phyloP scores from a whole-genome alignment of 2,888 invertebrate species.

The Aleiodes leptofemur region DNA sequence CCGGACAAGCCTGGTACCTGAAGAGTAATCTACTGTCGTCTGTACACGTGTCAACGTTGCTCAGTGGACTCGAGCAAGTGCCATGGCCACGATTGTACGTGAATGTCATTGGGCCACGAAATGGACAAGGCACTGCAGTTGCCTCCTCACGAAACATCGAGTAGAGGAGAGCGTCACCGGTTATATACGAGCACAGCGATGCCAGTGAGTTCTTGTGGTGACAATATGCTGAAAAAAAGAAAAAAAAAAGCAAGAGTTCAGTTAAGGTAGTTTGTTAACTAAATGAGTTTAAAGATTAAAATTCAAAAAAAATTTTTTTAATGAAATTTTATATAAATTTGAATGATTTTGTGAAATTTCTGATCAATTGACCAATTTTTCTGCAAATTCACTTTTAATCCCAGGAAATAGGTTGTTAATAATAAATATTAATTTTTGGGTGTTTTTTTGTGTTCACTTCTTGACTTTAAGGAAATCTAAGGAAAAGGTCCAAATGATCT shows the following conservation, averaged over 20 bases:
- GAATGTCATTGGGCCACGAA: constrained; percentile 92
- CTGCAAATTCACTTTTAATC: too few species aligned
- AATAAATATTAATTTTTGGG: too few species aligned
- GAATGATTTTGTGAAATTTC: too few species aligned
- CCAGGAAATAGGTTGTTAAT: too few species aligned
- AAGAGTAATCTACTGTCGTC: constrained; percentile 93
- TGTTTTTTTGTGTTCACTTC: too few species aligned
- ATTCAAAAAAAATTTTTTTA: too few species aligned
- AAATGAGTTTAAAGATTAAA: too few species aligned
- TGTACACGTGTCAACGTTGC: constrained; percentile 95
- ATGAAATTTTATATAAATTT: too few species aligned
- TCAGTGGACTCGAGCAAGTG: constrained; percentile 91
- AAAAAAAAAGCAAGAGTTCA: background rate
- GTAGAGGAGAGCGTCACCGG: constrained; percentile 91
- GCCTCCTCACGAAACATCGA: constrained; percentile 94
- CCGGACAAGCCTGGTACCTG: constrained; percentile 95
- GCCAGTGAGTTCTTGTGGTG: constrained; percentile 85
- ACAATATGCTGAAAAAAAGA: constrained; percentile 82
- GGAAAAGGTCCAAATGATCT: too few species aligned
- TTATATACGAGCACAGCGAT: constrained; percentile 89
- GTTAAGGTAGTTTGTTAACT: background rate
- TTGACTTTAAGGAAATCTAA: too few species aligned
- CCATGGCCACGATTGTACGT: constrained; percentile 95
- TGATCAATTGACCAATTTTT: too few species aligned
- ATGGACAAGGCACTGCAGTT: constrained; percentile 92